Conservation (phyloP, 2,113 vertebrate genomes). For the Neolamprologus fasciatus region DNA sequence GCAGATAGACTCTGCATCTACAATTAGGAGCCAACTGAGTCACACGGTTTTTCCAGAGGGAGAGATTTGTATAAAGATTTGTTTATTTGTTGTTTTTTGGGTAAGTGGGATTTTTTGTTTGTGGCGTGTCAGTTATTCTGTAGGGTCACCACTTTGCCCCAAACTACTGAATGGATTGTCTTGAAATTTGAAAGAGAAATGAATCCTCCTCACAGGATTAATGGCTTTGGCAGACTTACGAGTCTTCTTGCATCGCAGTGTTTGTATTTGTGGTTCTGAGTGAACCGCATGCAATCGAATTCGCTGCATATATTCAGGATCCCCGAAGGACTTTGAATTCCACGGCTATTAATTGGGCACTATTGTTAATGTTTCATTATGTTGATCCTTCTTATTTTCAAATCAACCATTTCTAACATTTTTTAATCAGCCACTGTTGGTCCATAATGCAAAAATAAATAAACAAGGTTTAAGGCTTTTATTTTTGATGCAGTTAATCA, state of each 20-base stretch:
- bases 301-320: not conserved
- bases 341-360: not conserved
- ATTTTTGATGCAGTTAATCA: constrained; percentile 1
- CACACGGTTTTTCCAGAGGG: not conserved
- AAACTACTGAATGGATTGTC: not conserved
- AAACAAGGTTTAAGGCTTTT: not conserved
- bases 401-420: not conserved
- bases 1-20: not conserved
- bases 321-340: not conserved
- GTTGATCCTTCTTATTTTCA: not conserved
- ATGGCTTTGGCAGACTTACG: not conserved
- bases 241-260: not conserved
- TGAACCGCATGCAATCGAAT: not conserved
- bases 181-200: not conserved
- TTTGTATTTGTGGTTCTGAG: not conserved
- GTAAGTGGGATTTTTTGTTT: not conserved
- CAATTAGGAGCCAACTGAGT: not conserved
- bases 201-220: not conserved
- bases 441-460: not conserved
- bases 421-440: not conserved
- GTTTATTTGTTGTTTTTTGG: not conserved
- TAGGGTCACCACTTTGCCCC: not conserved
- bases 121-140: not conserved
- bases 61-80: not conserved
- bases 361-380: not conserved